phyloP scores from a whole-genome alignment of 2,113 vertebrate genomes.

The Myotis yumanensis region DNA sequence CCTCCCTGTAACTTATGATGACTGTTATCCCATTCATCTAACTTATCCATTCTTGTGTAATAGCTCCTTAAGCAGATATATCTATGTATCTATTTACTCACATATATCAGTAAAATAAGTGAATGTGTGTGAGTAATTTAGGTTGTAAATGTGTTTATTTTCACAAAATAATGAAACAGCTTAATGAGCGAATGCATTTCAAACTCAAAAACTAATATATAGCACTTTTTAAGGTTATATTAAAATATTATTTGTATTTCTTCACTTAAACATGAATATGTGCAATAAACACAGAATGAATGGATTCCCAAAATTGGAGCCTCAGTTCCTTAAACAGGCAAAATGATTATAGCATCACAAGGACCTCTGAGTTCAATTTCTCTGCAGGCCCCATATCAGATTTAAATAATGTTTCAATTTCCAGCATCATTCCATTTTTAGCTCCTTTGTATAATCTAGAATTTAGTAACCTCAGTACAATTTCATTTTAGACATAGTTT shows the following conservation, averaged over 20 bases:
- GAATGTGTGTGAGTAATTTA: not conserved
- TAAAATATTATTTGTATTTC: constrained; percentile 43
- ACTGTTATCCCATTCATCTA: not conserved
- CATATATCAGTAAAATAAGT: not conserved
- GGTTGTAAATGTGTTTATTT: constrained; percentile 15
- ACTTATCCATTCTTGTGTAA: not conserved
- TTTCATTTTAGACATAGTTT: not conserved
- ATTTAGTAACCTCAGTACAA: not conserved
- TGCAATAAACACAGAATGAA: not conserved
- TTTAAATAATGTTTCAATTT: not conserved
- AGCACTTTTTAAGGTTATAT: not conserved
- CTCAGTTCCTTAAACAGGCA: not conserved
- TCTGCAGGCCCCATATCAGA: not conserved
- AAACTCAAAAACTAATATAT: not conserved
- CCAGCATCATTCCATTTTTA: not conserved
- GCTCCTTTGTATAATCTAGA: not conserved
- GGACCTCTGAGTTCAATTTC: not conserved
- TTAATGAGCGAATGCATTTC: not conserved
- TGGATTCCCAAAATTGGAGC: not conserved
- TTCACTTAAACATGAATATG: not conserved
- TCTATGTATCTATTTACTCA: not conserved
- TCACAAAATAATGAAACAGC: not conserved
- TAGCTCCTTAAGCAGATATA: not conserved
- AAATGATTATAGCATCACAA: not conserved
- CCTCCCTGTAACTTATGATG: not conserved